Base-by-base conservation (phyloP, 2,113 vertebrate genomes). In the Hylia prasina region DNA sequence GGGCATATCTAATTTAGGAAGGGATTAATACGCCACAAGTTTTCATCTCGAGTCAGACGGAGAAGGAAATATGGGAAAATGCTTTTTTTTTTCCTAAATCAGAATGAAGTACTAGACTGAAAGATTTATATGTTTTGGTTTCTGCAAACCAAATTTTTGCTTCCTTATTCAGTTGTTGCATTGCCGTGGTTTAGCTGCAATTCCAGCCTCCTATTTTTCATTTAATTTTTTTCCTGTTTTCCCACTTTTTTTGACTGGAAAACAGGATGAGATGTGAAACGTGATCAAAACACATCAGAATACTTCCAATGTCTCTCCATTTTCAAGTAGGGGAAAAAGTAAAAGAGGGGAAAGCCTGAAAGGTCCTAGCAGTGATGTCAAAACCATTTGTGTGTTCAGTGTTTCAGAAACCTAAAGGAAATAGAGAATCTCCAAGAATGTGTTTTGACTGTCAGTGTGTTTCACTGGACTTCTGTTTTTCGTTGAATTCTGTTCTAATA, bases 51-150 rank as follows among this genome's bases (percentile, higher is more conserved):
- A 66, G 37, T 66, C 56, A 60, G 48, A 60, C 13, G 15, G 11
- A 88, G 76, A 51, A 80, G 66, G 53, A 73, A 85, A 80, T 65
- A 48, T 1, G 51, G n/a, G 47, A 51, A 87, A 80, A 45, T 7
- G 14, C 8, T 24, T 56, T 58, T 15, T 6, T 33, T 61, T 63
- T 33, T n/a, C 37, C 50, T 35, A 15, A 57, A 57, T 50, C 16
- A 51, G 61, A 87, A 71, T 21, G 15, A 88, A 91, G 78, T 18
- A 15, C 14, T 75, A 69, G 69, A 48, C 40, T 40, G 42, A 77
- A 82, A 86, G 51, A 93, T 93, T 77, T 86, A 75, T 86, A 9
- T 83, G 57, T 92, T 93, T 93, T 81, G 47, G 48, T 83, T 96
- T 90, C 88, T 68, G 31, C n/a, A 84, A 92, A 58, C 13, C 42